Evolutionary conservation across 2,113 vertebrate genomes (phyloP), one percentile per base, ranked within the genome.

Genomic region (Ellobius talpinus): DNA sequence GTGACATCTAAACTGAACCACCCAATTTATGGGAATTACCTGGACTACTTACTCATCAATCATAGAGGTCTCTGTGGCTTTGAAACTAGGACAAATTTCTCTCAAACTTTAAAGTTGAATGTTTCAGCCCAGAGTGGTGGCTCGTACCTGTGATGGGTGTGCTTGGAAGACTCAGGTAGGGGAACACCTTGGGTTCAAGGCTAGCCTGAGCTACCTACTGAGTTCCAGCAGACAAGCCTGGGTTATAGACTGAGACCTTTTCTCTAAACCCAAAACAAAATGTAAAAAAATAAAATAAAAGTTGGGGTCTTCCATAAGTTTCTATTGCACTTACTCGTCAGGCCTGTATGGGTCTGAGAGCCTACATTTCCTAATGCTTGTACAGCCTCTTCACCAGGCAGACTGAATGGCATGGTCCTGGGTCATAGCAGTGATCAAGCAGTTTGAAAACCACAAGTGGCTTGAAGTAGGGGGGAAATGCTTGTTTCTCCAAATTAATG

Each of bases 401-500:
- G 24, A 63, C 4, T 31, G 26, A 93, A 31, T 29, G 33, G 39
- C 45, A 23, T 45, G 21, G 81, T 17, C 78, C 61, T 66, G 55
- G 74, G 61, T 50, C 31, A 79, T 63, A 76, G 50, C 26, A 45
- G 42, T 23, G 23, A 42, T 9, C 3, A n/a, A 31, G 45, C n/a
- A 68, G 73, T 52, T 45, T 36, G 29, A 24, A 78, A 95, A 92
- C 26, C 23, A 70, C 79, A 90, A 96, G 90, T 96, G 97, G 96
- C 89, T 81, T 7, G 89, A 81, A 95, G 95, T 85, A 87, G 78
- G 66, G 88, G 50, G 24, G 96, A 95, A 8, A 90, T 70, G 61
- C 87, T 88, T 89, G 96, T 87, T 0, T 36, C 17, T 0, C 84
- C 70, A 65, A 72, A 9, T 23, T 94, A 92, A 23, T 93, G 95